Conservation (phyloP, 2,113 vertebrate genomes). For the Pseudopipra pipra region DNA sequence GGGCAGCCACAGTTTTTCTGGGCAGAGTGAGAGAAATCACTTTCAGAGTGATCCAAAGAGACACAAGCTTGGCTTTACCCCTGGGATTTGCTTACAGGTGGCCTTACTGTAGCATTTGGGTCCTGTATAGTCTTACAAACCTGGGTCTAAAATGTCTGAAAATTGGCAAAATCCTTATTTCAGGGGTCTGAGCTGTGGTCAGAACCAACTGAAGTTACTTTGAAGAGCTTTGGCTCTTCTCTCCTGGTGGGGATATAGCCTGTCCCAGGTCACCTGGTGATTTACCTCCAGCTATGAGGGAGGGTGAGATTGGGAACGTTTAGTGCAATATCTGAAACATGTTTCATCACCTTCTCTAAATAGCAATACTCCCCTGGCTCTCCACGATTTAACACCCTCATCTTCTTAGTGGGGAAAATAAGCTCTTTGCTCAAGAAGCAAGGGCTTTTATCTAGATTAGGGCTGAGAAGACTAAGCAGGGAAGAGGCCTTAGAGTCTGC, state of each 20-base stretch:
- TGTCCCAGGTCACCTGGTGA: not conserved
- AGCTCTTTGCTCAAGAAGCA: not conserved
- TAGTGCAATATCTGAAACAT: not conserved
- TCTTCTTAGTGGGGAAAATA: not conserved
- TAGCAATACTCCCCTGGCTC: not conserved
- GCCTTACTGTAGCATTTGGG: not conserved
- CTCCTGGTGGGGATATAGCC: accelerated
- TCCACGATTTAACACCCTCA: not conserved
- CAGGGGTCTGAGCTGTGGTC: not conserved
- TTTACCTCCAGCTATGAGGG: not conserved
- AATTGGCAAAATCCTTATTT: not conserved
- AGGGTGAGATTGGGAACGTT: accelerated
- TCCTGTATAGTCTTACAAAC: not conserved
- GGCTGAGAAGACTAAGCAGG: not conserved
- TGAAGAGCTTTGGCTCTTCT: not conserved
- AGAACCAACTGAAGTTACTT: not conserved
- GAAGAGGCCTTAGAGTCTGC: not conserved
- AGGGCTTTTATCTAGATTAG: conserved; percentile 23
- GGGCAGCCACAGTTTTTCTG: not conserved
- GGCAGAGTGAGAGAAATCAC: not conserved
- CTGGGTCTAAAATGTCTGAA: not conserved
- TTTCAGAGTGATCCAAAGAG: not conserved
- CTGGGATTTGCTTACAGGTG: not conserved
- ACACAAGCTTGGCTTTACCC: not conserved
- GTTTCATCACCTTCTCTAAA: not conserved